Base-by-base conservation (phyloP, 2,888 invertebrate species). In the Drosophila nr. perissopoda region DNA sequence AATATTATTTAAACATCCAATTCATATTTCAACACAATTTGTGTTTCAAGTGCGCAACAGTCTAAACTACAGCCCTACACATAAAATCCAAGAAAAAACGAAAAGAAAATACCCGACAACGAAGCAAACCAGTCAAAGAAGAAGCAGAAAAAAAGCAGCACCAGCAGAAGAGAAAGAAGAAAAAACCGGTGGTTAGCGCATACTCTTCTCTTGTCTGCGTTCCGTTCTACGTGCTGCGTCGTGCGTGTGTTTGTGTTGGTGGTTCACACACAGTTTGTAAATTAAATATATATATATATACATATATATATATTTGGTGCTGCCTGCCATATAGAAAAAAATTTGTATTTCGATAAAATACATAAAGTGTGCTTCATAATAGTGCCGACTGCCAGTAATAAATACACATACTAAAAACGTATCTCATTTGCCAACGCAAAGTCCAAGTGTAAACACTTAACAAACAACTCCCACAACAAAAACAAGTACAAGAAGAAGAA, bases 101-200 rank as follows among this genome's bases (percentile, higher is more conserved):
- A 67, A 74, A 68, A 73, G 64, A 54, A 53, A 36, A 67, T 67
- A 74, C 46, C 40, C 83, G 69, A 69, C 63, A 72, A 63, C 70
- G 72, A 83, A 68, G 74, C 77, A 80, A 81, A 77, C 81, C 64
- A 76, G 75, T 69, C 70, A 68, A 74, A 76, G 59, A 71, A 76
- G 66, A 79, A 76, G 77, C 25, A 16, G 46, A 16, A 46, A 46
- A 42, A 46, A 46, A 46, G 46, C 25, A 46, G 25, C 38, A 79
- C 77, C 62, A 81, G 81, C 74, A 70, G 74, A 77, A 83, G 79
- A 79, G 74, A 77, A 82, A 82, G 81, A 70, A 81, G 57, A 75
- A 88, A 85, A 91, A 91, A 91, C 91, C 91, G 91, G 91, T 92
- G 91, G 92, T 91, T 88, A 77, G 74, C 79, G 76, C 74, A 77